Evolutionary conservation across 2,113 vertebrate species (phyloP), one percentile per base, ranked within the genome.

Genomic region (Dissostichus mawsoni): DNA sequence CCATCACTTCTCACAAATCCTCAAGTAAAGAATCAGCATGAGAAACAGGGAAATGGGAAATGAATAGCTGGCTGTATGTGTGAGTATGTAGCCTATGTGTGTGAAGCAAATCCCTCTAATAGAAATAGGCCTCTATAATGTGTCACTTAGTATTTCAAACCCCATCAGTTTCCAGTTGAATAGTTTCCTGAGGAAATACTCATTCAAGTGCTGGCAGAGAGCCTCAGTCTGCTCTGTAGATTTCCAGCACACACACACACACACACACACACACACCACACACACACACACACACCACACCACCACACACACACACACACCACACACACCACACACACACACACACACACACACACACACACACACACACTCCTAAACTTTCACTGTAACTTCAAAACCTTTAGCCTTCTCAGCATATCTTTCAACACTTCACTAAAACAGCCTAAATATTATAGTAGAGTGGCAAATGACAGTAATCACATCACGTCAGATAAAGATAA

Each of bases 171-270:
- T 92, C 53, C 71, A 89, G 78, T 52, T 75, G 87, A 90, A 92
- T 84, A 74, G 83, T 89, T 92, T 92, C 87, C 89, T 90, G 86
- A 89, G 87, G 90, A 92, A 92, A 89, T 78, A 82, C 86, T 92
- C 76, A 25, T 87, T 89, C 67, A 57, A 74, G 63, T 57, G 20
- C 53, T 92, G 92, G 90, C 80, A 80, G 78, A 48, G 51, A 45
- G 64, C 83, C 76, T 69, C 29, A 2, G 79, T 52, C 79, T 68
- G 69, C 71, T 79, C 70, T 59, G 61, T 41, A 55, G 45, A 79
- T 85, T 90, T 87, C 87, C 57, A 82, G 83, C 48, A 20, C 29
- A 25, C 17, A 45, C 44, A 66, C n/a, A 65, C 11, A 17, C 20
- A 47, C 55, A 61, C 63, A 61, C n/a, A 23, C 8, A 58, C 55